Conservation (phyloP, 2,888 invertebrate species). For the Dasypolia templi region DNA sequence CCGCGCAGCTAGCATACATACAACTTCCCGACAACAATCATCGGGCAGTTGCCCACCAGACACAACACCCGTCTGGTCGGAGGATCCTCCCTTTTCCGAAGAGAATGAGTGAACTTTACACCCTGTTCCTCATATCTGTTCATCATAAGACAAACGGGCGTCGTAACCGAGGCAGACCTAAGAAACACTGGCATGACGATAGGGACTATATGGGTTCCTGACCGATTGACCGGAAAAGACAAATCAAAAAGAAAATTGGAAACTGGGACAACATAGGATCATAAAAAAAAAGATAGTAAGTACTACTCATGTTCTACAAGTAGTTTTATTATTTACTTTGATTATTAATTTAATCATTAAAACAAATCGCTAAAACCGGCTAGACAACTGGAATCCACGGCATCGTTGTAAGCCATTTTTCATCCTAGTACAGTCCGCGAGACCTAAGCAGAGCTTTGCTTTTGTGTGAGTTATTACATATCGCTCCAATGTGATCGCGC, state of each 20-base stretch:
- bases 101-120: too few relatives aligned
- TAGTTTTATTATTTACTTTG: background rate
- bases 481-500: too few relatives aligned
- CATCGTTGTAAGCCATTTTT: background rate
- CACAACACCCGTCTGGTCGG: too few relatives aligned
- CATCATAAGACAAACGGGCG: background rate
- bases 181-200: too few relatives aligned
- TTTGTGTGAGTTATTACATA: too few relatives aligned
- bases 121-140: too few relatives aligned
- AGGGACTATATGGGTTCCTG: background rate
- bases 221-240: background rate
- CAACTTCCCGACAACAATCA: too few relatives aligned
- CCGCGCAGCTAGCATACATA: too few relatives aligned
- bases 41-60: too few relatives aligned
- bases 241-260: background rate
- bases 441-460: too few relatives aligned
- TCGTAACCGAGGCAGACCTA: background rate
- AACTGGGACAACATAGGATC: background rate
- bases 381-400: background rate
- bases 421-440: background rate
- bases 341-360: background rate
- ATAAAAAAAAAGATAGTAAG: too few relatives aligned
- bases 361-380: background rate
- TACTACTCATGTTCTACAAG: background rate
- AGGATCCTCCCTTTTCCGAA: too few relatives aligned